Evolutionary conservation across 1,140 invertebrate genomes (phyloP).

Genomic region (Drosophila equinoxialis): DNA sequence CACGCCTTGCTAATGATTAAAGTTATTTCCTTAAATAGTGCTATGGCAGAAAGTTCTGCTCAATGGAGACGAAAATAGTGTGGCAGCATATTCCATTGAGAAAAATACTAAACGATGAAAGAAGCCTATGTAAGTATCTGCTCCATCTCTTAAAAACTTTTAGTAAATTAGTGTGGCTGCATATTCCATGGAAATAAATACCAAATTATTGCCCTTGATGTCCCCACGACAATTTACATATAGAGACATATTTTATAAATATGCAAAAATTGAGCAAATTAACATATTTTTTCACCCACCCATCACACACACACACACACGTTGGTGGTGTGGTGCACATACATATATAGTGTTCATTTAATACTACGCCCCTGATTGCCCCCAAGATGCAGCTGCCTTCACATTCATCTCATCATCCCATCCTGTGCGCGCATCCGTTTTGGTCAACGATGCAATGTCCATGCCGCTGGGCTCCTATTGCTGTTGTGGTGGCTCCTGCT

Average conservation of each 20-base stretch:
- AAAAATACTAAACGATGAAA: background rate
- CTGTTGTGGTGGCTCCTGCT: conserved; percentile 43
- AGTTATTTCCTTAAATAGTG: too few relatives aligned
- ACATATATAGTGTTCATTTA: background rate
- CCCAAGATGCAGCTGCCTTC: conserved; percentile 16
- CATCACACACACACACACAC: background rate
- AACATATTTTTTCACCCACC: conserved; percentile 16
- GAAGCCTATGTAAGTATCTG: background rate
- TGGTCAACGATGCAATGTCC: conserved; percentile 39
- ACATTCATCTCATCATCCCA: conserved; percentile 13
- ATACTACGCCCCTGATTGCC: conserved; percentile 16
- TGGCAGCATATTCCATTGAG: background rate
- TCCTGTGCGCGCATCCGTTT: conserved; percentile 30
- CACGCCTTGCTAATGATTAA: too few relatives aligned
- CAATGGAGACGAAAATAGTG: background rate
- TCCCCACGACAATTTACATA: too few relatives aligned
- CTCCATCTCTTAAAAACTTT: too few relatives aligned
- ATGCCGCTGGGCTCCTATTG: conserved; percentile 67
- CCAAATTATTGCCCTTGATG: background rate
- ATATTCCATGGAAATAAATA: background rate
- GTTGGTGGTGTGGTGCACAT: background rate
- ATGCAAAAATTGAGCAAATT: background rate
- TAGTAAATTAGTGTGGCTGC: conserved; percentile 3
- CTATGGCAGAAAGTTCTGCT: too few relatives aligned
- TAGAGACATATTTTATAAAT: conserved; percentile 1